These are phyloP conservation scores for Brachyptera putata DNA, from an alignment of 2,888 invertebrate genomes.

Conservation along the genomic window DNA sequence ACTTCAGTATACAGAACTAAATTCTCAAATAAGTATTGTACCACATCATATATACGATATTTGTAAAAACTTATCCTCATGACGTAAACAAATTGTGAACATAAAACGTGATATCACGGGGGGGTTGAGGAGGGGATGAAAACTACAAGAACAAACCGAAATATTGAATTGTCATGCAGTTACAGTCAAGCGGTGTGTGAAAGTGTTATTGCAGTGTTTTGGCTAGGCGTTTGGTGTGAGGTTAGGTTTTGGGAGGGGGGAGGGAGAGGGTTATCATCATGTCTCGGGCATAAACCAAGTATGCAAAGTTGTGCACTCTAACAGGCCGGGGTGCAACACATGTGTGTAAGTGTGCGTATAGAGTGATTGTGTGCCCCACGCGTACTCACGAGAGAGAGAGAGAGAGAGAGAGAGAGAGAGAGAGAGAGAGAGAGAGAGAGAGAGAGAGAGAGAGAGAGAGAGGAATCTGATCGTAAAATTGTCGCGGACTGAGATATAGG, in stretches of 20 bases:
- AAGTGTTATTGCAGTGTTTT: neutral
- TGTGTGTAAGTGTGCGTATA: slow-evolving; percentile 27
- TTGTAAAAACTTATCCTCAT: no score
- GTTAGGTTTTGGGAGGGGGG: neutral
- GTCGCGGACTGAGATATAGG: no score
- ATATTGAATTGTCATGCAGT: neutral
- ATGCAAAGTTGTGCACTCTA: slow-evolving; percentile 25
- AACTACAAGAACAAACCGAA: neutral
- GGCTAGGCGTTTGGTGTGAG: neutral
- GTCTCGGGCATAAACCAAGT: slow-evolving; percentile 25
- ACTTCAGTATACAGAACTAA: no score
- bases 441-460: no score
- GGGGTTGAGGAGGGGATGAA: neutral
- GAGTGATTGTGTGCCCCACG: slow-evolving; percentile 4
- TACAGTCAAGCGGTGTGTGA: neutral
- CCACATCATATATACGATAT: no score
- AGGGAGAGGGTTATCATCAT: slow-evolving; percentile 1
- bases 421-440: no score
- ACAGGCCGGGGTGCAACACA: slow-evolving; percentile 24
- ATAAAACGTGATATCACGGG: neutral
- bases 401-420: no score
- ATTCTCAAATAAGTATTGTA: no score
- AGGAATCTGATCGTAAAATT: slow-evolving; percentile 25
- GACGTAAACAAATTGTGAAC: neutral
- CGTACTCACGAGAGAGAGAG: neutral